Conservation (phyloP, 2,888 invertebrate species). For the Ischnura elegans region DNA sequence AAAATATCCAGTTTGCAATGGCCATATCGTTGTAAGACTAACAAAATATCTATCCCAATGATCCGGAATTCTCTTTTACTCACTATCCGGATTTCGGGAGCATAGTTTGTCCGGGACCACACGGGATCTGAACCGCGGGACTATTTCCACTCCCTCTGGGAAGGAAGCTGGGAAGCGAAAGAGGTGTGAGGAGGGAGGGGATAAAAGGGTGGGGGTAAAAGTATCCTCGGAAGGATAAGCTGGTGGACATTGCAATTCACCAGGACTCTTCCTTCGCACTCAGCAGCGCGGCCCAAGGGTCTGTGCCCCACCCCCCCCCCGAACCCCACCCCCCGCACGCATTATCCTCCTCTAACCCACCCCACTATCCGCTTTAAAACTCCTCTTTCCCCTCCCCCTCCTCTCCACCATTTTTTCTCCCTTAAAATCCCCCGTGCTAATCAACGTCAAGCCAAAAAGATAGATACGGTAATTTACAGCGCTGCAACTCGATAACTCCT, state of each 20-base stretch:
- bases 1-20: too few relatives aligned
- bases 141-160: too few relatives aligned
- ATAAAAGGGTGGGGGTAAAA: not conserved
- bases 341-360: not conserved
- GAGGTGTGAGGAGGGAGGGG: not conserved
- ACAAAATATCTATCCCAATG: too few relatives aligned
- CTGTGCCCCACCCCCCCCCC: not conserved
- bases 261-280: not conserved
- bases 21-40: too few relatives aligned
- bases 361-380: not conserved
- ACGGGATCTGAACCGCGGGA: too few relatives aligned
- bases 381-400: not conserved
- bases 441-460: constrained; percentile 13
- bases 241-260: constrained; percentile 38
- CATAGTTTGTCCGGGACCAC: too few relatives aligned
- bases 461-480: constrained; percentile 24
- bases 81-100: too few relatives aligned
- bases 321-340: not conserved
- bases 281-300: not conserved
- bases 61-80: too few relatives aligned
- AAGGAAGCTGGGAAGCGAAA: too few relatives aligned
- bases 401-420: not conserved
- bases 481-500: not conserved
- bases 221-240: not conserved
- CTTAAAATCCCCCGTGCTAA: not conserved